Evolutionary conservation across 2,797 vertebrate genomes (phyloP).

Genomic region (Hemibagrus guttatus): DNA sequence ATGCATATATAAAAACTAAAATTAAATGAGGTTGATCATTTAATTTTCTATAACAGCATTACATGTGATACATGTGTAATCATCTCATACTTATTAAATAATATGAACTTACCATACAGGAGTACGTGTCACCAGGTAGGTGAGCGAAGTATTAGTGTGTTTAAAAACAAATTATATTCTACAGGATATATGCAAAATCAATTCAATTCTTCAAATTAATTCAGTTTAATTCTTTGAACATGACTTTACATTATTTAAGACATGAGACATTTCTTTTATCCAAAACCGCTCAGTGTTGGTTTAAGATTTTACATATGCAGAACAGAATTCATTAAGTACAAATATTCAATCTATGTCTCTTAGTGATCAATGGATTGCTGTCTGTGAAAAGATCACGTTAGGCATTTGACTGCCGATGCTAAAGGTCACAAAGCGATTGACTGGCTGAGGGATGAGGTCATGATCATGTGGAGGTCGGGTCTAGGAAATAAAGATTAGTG

Average conservation of each 20-base stretch:
- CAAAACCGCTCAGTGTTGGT: not conserved
- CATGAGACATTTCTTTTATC: not conserved
- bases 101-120: not conserved
- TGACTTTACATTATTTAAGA: not conserved
- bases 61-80: not conserved
- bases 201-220: not conserved
- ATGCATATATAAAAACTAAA: too few species aligned
- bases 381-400: not conserved
- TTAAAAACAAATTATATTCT: too few species aligned
- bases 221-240: not conserved
- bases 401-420: not conserved
- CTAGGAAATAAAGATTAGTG: slow-evolving; percentile 31
- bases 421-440: slow-evolving; percentile 31
- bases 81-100: not conserved
- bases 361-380: not conserved
- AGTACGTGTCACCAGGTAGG: not conserved
- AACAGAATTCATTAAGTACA: not conserved
- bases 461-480: slow-evolving; percentile 22
- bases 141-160: too few species aligned
- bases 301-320: not conserved
- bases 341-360: slow-evolving; percentile 6
- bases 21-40: too few species aligned
- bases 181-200: not conserved
- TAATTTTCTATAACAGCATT: too few species aligned
- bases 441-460: slow-evolving; percentile 19